These are phyloP conservation scores for Tachina lurida DNA, from an alignment of 2,888 invertebrate genomes.

Conservation along the genomic window DNA sequence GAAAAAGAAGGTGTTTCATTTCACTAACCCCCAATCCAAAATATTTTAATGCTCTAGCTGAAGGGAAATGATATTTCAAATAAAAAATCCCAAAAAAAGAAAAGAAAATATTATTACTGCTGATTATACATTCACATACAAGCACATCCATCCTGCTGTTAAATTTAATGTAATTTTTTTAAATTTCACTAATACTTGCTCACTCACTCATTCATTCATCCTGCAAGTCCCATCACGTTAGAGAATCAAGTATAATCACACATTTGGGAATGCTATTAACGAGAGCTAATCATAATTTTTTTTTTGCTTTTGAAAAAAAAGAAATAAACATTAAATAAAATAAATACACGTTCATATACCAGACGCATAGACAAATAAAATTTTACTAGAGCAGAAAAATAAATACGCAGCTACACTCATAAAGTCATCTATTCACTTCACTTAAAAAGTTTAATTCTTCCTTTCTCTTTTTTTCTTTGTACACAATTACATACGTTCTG, in stretches of 20 bases:
- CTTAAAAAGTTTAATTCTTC: background rate
- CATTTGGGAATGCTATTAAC: conserved; percentile 75
- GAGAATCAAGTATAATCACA: conserved; percentile 75
- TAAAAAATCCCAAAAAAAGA: conserved; percentile 19
- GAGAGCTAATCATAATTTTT: conserved; percentile 71
- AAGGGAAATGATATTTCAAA: conserved; percentile 20
- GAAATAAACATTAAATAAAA: conserved; percentile 63
- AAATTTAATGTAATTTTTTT: conserved; percentile 57
- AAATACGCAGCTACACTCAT: conserved; percentile 7
- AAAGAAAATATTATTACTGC: conserved; percentile 63
- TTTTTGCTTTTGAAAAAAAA: conserved; percentile 26
- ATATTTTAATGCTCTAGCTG: conserved; percentile 15
- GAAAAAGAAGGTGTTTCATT: conserved; percentile 39
- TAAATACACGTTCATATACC: conserved; percentile 59
- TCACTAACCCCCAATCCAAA: conserved; percentile 24
- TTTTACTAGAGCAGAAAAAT: conserved; percentile 6
- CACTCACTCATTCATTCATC: conserved; percentile 31
- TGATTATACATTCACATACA: conserved; percentile 63
- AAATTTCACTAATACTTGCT: conserved; percentile 21
- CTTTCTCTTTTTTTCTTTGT: background rate
- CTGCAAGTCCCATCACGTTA: conserved; percentile 72
- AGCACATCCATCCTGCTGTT: conserved; percentile 67
- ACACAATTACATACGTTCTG: background rate
- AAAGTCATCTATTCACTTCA: conserved; percentile 37
- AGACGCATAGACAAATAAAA: conserved; percentile 43